Base-by-base conservation (phyloP, 2,113 vertebrate species). In the Myotis davidii region DNA sequence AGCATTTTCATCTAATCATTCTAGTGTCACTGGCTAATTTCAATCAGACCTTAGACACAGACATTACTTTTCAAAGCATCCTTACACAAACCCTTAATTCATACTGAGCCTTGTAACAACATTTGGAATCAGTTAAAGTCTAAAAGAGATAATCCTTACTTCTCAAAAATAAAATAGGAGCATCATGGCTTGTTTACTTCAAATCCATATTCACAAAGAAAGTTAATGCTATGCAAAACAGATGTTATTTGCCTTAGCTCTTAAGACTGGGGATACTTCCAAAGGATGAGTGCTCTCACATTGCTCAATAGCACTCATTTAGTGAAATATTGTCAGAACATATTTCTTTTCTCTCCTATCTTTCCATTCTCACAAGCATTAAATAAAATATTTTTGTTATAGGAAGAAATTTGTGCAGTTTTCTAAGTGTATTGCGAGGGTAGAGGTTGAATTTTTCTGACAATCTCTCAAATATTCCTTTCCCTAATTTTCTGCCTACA, bases 1-100 rank as follows among this genome's bases (percentile, higher is more conserved):
- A 85, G 37, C 85, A 90, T 82, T 85, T 88, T 70, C n/a, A 70
- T 90, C 29, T 90, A 92, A 85, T 92, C 59, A 94, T 85, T 87
- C 17, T 81, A 83, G 18, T 37, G 29, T 90, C 85, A 92, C 78
- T 59, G 90, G 61, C 56, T 92, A 78, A 94, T 88, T 96, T 92
- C 85, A 95, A 92, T 88, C 5, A 96, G 70, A 90, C 25, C 23
- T 34, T 74, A 45, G 37, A 84, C 29, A 83, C 39, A 84, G 39
- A 84, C 34, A 45, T 74, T 79, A 85, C 50, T 67, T 93, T 88
- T 69, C 73, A 92, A 92, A 96, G 34, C 56, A 77, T 73, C 54
- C 54, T 81, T 73, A 92, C 13, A 50, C 6, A 85, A 85, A 88
- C 37, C 52, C 65, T 92, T 92, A 54, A 88, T 65, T 93, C 16